Conservation (phyloP, 2,113 vertebrate species). For the Rhinolophus sinicus region DNA sequence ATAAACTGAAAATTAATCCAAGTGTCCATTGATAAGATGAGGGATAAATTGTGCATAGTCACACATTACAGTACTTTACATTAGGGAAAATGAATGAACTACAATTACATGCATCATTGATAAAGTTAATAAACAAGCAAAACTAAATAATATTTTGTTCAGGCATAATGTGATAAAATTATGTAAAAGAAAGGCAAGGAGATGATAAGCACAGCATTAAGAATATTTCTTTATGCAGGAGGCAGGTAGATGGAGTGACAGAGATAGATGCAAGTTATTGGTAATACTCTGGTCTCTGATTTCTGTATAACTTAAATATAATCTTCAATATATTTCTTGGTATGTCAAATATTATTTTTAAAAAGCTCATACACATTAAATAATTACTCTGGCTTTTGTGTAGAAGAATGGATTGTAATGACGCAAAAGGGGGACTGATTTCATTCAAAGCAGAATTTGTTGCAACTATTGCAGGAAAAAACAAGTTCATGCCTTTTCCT, state of each 20-base stretch:
- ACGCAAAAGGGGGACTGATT: constrained; percentile 29
- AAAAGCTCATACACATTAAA: constrained; percentile 13
- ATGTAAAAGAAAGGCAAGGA: background rate
- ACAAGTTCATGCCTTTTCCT: background rate
- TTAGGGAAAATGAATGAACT: constrained; percentile 37
- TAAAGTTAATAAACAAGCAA: constrained; percentile 51
- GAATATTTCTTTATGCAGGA: constrained; percentile 8
- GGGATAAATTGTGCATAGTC: constrained; percentile 31
- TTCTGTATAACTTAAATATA: constrained; percentile 32
- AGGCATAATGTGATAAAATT: constrained; percentile 3
- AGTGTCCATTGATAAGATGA: background rate
- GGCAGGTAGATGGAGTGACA: background rate
- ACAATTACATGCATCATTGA: constrained; percentile 48
- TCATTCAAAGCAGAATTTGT: constrained; percentile 25
- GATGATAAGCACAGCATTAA: background rate
- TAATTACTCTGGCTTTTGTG: background rate
- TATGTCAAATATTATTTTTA: constrained; percentile 19
- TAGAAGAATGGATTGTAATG: background rate
- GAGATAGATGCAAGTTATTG: background rate
- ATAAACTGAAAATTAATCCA: background rate
- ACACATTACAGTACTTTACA: background rate
- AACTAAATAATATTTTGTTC: constrained; percentile 11
- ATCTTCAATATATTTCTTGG: background rate
- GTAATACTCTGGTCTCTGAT: background rate
- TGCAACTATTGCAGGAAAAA: background rate